Base-by-base conservation (phyloP, 2,797 vertebrate species). In the Percopsis omiscomaycus region DNA sequence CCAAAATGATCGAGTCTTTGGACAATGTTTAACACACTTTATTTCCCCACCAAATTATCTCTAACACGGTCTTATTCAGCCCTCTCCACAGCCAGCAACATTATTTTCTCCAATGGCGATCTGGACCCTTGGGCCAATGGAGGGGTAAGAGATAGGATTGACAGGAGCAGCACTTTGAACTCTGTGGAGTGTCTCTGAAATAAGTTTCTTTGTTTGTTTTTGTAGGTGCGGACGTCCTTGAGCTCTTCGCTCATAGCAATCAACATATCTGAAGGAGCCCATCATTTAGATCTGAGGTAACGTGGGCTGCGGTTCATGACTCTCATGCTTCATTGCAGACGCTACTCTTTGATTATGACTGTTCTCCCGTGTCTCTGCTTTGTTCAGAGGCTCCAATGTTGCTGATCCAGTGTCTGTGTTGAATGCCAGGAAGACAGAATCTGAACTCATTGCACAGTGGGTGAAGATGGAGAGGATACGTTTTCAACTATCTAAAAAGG, bases 111-210 rank as follows among this genome's bases (percentile, higher is more conserved):
- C 58, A 98, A 98, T 0, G 96, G 96, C 29, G 93, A 97, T 71
- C 86, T 98, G 84, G 96, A 98, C 84, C 96, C 96, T 0, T 98
- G 96, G 96, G 95, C 96, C 4, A 92, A 96, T 0, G 96, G 96
- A 6, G 96, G 96, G 88, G 96, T 98, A 89, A 93, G 93, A 45
- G 2, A 16, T 32, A 32, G 4, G 0, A 51, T 32, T 8, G 5
- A 50, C 22, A 11, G 8, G 5, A 2, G 6, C 49, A 10, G 15
- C 50, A 8, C 15, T 3, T 1, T 27, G 12, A 3, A 11, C 10
- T 13, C 0, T 4, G 0, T 59, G 0, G 49, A 9, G 48, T 1
- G 51, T 16, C 13, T 32, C 4, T 47, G 14, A 53, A 4, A 22
- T 27, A 16, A 28, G 30, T 22, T n/a, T 32, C 15, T 4, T 3